phyloP scores from a whole-genome alignment of 2,797 vertebrate genomes.

The Sus cebifrons region DNA sequence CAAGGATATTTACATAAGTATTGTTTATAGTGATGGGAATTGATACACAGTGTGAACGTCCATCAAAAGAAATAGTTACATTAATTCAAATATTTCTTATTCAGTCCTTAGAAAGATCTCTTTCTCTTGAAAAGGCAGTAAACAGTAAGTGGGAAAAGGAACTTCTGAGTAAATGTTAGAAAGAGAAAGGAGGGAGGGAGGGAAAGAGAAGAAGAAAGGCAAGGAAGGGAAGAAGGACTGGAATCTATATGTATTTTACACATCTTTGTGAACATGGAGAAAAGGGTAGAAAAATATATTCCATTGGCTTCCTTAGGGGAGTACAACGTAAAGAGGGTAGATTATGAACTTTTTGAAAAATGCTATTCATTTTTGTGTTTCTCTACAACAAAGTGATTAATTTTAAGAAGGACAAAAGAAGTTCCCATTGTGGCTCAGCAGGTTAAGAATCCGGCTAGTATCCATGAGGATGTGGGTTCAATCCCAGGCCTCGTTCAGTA shows the following conservation, averaged over 20 bases:
- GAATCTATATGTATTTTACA: background rate
- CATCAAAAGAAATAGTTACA: background rate
- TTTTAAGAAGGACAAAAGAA: background rate
- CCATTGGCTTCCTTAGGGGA: background rate
- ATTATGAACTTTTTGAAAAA: conserved; percentile 11
- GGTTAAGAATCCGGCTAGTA: too few species aligned
- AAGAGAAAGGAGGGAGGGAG: background rate
- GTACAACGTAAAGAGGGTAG: background rate
- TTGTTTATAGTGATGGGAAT: background rate
- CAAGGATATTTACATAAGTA: background rate
- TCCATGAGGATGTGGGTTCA: too few species aligned
- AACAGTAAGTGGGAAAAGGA: background rate
- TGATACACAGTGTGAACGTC: background rate
- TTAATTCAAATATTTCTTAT: conserved; percentile 27
- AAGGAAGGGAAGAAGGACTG: background rate
- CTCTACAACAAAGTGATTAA: too few species aligned
- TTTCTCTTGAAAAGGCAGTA: background rate
- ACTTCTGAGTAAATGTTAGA: background rate
- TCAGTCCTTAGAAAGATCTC: background rate
- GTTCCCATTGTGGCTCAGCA: too few species aligned
- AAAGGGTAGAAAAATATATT: background rate
- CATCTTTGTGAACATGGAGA: conserved; percentile 12
- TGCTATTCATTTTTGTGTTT: background rate
- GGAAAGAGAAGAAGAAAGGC: too few species aligned
- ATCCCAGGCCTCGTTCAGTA: too few species aligned